Base-by-base conservation (phyloP, 2,113 vertebrate genomes). In the Crotalus helleri region DNA sequence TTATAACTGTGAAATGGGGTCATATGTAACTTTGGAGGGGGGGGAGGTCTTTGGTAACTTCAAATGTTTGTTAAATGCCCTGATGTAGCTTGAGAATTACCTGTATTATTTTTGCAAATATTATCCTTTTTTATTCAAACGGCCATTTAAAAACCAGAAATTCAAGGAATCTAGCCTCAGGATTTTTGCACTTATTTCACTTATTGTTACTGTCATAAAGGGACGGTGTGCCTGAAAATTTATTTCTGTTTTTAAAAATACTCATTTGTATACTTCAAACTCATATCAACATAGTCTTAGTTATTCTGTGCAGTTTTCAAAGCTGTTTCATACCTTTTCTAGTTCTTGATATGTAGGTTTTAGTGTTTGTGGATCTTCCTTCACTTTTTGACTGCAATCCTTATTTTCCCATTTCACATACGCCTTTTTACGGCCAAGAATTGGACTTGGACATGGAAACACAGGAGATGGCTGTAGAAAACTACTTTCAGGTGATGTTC, bases 371-470 rank as follows among this genome's bases (percentile, higher is more conserved):
- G 96, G 94, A 53, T 98, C 97, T 85, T 98, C 98, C 95, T 98
- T 98, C 5, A 95, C 96, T 59, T 98, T 98, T 29, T 98, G 98
- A 93, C 97, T 94, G 64, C 98, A 98, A 9, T 98, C 98, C 95
- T 98, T 98, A 97, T 99, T 99, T 94, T 99, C 99, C 98, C 99
- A 99, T 96, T 98, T 99, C 95, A 98, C 99, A 92, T 98, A 99
- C 0, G 98, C 97, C 88, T 98, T 98, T 96, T 97, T 99, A 64
- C 98, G 98, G 92, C 98, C 96, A 33, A 98, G 97, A 92, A 99
- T 53, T 1, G 99, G 99, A 96, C 98, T 99, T 88, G 98, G 98
- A 85, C 98, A 98, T 1, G 97, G 92, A 17, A 98, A 96, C 1
- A 97, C 61, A 17, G 95, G 93, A n/a, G 97, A 93, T 4, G 97